Evolutionary conservation across 2,113 vertebrate species (phyloP).

Genomic region (Parus major): DNA sequence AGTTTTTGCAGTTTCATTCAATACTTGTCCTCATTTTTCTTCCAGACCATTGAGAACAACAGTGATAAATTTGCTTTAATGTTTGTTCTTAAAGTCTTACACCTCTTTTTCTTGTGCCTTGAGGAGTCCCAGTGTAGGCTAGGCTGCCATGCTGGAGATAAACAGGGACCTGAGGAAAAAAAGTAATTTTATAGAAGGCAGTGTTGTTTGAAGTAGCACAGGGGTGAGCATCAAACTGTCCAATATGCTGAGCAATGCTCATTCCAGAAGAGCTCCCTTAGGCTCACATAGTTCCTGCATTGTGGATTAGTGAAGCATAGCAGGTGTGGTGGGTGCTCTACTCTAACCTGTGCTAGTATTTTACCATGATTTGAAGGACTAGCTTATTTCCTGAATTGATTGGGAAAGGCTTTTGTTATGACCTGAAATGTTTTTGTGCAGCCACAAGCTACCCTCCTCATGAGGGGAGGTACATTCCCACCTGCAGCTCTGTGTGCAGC

Average conservation of each 20-base stretch:
- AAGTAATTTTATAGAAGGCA: background rate
- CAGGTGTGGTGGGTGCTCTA: background rate
- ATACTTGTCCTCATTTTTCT: background rate
- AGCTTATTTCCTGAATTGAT: background rate
- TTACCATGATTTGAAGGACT: background rate
- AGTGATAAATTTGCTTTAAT: background rate
- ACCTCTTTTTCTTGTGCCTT: background rate
- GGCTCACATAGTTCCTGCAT: background rate
- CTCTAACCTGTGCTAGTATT: background rate
- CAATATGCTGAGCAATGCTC: background rate
- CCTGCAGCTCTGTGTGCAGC: background rate
- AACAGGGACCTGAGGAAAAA: background rate
- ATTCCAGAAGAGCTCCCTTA: background rate
- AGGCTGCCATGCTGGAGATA: background rate
- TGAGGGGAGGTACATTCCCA: background rate
- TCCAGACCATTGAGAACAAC: background rate
- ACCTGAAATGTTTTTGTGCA: background rate
- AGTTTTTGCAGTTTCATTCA: background rate
- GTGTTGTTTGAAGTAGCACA: background rate
- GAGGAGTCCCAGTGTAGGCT: background rate
- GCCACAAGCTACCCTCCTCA: background rate
- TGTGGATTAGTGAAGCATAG: background rate
- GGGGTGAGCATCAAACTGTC: background rate
- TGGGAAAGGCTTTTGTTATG: background rate
- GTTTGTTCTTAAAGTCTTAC: background rate